These are phyloP conservation scores for Xenus cinereus DNA, from an alignment of 2,113 vertebrate species.

Conservation along the genomic window DNA sequence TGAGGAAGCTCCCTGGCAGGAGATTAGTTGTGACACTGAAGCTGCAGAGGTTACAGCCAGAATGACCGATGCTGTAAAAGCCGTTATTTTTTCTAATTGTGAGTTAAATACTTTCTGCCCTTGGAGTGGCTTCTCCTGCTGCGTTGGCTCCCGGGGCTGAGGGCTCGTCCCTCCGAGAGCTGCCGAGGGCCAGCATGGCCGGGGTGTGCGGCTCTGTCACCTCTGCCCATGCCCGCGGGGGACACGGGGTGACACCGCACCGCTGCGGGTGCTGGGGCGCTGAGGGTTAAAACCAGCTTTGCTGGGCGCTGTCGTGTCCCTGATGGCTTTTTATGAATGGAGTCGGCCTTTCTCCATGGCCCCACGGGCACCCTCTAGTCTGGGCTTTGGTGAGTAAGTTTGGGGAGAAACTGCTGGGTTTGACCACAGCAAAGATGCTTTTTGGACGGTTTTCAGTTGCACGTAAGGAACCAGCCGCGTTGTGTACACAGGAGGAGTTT, in stretches of 20 bases:
- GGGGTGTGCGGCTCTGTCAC: no score
- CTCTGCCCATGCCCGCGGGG: accelerated
- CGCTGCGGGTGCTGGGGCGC: neutral
- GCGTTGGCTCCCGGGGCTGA: neutral
- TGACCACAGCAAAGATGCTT: neutral
- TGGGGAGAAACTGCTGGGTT: neutral
- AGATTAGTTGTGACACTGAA: neutral
- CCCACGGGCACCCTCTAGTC: neutral
- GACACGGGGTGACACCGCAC: neutral
- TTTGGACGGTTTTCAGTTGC: neutral
- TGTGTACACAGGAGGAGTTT: neutral
- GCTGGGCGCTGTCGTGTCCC: neutral
- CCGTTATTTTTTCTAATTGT: neutral
- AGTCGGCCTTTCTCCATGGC: accelerated
- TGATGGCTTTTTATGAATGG: neutral
- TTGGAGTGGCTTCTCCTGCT: neutral
- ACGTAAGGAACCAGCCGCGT: neutral
- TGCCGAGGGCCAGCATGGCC: neutral
- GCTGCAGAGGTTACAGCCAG: neutral
- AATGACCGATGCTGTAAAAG: neutral
- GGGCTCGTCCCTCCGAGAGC: neutral
- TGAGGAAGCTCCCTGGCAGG: conserved; percentile 24
- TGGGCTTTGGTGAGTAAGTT: neutral
- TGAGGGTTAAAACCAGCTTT: neutral
- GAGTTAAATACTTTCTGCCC: neutral